A percentile compares a stretch with the other conserved stretches of the same genome.
phyloP scores from a whole-genome alignment of 92 coral and sea anemone genomes.

The Paramuricea clavata region DNA sequence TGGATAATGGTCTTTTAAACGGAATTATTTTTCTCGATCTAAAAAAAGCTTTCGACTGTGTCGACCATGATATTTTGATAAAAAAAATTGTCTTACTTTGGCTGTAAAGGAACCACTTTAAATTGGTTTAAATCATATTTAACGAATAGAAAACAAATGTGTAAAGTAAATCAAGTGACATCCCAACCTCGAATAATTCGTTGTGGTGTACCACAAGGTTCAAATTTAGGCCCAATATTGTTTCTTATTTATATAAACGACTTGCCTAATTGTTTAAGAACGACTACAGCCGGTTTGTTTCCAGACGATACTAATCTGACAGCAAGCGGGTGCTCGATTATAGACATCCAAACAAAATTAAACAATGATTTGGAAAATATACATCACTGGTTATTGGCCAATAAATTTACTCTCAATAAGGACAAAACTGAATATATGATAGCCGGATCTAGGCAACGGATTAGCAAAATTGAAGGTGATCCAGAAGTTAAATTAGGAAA shows the following conservation, averaged over 20 bases:
- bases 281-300: slow-evolving; percentile 8
- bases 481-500: not conserved
- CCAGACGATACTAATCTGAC: slow-evolving; percentile 6
- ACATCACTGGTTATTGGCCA: not conserved
- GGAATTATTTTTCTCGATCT: slow-evolving; percentile 7
- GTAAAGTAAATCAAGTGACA: not conserved
- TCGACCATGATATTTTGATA: not conserved
- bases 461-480: not conserved
- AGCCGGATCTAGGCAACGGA: not conserved
- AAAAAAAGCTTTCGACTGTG: not conserved
- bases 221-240: not conserved
- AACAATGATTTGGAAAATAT: not conserved
- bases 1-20: slow-evolving; percentile 1
- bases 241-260: not conserved
- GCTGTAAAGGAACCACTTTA: too few species aligned
- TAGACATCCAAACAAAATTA: slow-evolving; percentile 2
- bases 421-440: slow-evolving; percentile 16
- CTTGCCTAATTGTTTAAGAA: not conserved
- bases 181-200: not conserved
- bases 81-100: not conserved
- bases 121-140: too few species aligned
- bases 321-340: not conserved
- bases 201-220: slow-evolving; percentile 9
- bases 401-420: not conserved
- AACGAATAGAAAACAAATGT: not conserved